Evolutionary conservation across 1,140 invertebrate genomes (phyloP).

Genomic region (Galleria mellonella): DNA sequence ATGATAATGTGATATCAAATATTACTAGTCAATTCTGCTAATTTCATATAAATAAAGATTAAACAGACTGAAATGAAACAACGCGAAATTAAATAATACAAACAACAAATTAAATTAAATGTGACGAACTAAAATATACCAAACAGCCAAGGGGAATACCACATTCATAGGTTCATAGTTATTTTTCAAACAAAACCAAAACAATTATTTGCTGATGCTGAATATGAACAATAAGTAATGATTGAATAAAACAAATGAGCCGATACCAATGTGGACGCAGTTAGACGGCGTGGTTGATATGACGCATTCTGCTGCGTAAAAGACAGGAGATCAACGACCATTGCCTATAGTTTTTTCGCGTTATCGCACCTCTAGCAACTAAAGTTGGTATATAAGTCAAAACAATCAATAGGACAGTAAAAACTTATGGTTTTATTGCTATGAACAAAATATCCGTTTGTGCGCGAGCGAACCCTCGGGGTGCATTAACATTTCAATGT

Average conservation of each 20-base stretch:
- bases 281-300: constrained; percentile 13
- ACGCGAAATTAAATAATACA: too few relatives aligned
- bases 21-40: too few relatives aligned
- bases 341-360: constrained; percentile 27
- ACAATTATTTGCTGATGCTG: too few relatives aligned
- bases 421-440: constrained; percentile 36
- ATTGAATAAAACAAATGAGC: constrained; percentile 15
- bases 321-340: constrained; percentile 25
- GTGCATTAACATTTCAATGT: constrained; percentile 73
- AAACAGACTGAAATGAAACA: too few relatives aligned
- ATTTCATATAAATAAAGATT: too few relatives aligned
- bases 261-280: constrained; percentile 7
- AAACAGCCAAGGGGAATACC: too few relatives aligned
- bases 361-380: constrained; percentile 35
- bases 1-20: too few relatives aligned
- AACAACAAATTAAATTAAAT: too few relatives aligned
- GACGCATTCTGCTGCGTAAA: constrained; percentile 4
- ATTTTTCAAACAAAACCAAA: too few relatives aligned
- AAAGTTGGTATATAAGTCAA: constrained; percentile 40
- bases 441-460: constrained; percentile 26
- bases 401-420: constrained; percentile 54
- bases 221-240: too few relatives aligned
- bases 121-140: too few relatives aligned
- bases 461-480: constrained; percentile 13
- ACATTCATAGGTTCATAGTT: too few relatives aligned